phyloP scores from a whole-genome alignment of 2,113 vertebrate genomes.

The Condylura cristata region DNA sequence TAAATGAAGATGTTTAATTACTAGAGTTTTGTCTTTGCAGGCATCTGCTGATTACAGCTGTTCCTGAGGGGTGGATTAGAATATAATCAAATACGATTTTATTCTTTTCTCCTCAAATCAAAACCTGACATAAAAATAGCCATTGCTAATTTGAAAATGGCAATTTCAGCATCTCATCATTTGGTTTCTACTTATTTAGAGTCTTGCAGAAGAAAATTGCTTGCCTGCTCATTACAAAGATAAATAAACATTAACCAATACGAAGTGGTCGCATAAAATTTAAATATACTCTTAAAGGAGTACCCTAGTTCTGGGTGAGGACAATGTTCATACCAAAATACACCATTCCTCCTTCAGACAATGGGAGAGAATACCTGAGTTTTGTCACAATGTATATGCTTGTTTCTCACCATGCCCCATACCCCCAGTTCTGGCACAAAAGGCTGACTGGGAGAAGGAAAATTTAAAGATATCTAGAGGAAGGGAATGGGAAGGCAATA shows the following conservation, averaged over 20 bases:
- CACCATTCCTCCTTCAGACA: neutral
- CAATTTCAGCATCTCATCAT: slow-evolving; percentile 2
- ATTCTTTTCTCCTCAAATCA: slow-evolving; percentile 32
- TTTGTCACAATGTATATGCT: neutral
- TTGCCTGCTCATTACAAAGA: neutral
- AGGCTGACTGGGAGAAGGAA: neutral
- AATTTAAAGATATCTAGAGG: neutral
- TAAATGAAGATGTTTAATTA: slow-evolving; percentile 20
- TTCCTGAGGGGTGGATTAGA: slow-evolving; percentile 29
- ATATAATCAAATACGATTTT: neutral
- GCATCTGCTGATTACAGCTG: slow-evolving; percentile 33
- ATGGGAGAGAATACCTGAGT: neutral
- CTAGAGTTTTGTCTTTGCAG: slow-evolving; percentile 35
- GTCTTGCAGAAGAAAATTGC: neutral
- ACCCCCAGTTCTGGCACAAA: neutral
- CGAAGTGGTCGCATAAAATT: neutral
- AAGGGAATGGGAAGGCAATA: neutral
- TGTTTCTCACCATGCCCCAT: neutral
- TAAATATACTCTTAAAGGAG: neutral
- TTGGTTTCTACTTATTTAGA: neutral
- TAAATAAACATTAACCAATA: neutral
- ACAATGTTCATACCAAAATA: neutral
- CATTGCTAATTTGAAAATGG: slow-evolving; percentile 23
- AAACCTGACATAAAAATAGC: slow-evolving; percentile 46
- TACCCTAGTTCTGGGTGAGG: neutral